Percentiles rank a stretch among this genome's conserved stretches.
These are phyloP conservation scores for Hydrozoanthus gracilis DNA, from an alignment of 92 coral and sea anemone genomes.

Conservation along the genomic window DNA sequence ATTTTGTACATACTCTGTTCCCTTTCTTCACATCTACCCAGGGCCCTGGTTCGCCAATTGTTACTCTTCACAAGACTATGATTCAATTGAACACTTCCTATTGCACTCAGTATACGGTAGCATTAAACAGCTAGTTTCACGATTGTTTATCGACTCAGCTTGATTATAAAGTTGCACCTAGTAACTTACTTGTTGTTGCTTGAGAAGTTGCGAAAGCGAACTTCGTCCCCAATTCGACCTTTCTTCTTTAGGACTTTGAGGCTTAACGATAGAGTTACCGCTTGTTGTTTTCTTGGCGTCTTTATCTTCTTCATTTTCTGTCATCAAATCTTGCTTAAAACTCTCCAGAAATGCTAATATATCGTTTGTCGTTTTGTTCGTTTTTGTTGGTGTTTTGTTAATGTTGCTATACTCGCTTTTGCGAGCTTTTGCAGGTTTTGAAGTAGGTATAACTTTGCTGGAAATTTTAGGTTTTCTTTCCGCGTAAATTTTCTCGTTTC, in stretches of 20 bases:
- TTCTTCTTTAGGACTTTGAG: neutral
- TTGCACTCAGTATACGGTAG: too few relatives aligned
- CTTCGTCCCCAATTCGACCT: neutral
- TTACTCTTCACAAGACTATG: too few relatives aligned
- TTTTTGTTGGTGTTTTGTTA: neutral
- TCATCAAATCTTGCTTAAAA: slow-evolving; percentile 41
- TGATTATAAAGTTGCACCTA: too few relatives aligned
- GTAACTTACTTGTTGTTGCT: slow-evolving; percentile 25
- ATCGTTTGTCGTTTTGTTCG: slow-evolving; percentile 2
- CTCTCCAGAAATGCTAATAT: slow-evolving; percentile 55
- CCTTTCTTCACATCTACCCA: too few relatives aligned
- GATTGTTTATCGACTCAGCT: too few relatives aligned
- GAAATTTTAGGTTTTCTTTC: neutral
- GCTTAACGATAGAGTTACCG: neutral
- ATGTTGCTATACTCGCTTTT: neutral
- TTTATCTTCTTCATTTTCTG: slow-evolving; percentile 35
- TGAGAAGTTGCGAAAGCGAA: slow-evolving; percentile 33
- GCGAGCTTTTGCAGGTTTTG: neutral
- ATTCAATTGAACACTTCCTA: too few relatives aligned
- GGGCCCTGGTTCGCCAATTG: too few relatives aligned
- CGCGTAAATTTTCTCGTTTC: neutral
- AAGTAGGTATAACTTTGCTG: neutral
- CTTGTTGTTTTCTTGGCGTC: neutral
- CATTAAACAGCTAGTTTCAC: too few relatives aligned
- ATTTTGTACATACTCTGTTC: too few relatives aligned